phyloP scores from a whole-genome alignment of 1,140 invertebrate species.

The Ceratina calcarata region DNA sequence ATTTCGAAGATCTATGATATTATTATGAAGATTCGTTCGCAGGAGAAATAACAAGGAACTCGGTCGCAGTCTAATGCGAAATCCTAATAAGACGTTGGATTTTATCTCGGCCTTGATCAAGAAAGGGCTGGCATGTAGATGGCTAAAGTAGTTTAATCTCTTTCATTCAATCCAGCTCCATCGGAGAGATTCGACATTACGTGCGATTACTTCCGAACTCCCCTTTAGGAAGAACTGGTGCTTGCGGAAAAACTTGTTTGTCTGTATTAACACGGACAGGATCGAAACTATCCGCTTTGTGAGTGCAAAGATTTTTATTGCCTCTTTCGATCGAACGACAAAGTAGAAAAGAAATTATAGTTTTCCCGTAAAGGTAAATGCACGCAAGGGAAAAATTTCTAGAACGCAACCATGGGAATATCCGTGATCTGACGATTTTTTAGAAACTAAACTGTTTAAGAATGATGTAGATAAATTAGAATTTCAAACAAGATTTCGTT shows the following conservation, averaged over 20 bases:
- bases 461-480: too few relatives aligned
- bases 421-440: too few relatives aligned
- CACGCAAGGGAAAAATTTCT: too few relatives aligned
- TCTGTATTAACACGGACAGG: constrained; percentile 55
- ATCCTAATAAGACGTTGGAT: constrained; percentile 4
- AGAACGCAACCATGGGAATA: too few relatives aligned
- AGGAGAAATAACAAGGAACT: not conserved
- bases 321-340: not conserved
- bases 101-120: not conserved
- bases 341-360: not conserved
- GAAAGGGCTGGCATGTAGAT: constrained; percentile 1
- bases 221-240: constrained; percentile 35
- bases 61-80: not conserved
- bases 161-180: constrained; percentile 43
- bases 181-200: constrained; percentile 47
- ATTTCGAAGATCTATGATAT: not conserved
- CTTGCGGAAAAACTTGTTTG: constrained; percentile 49
- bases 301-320: constrained; percentile 27
- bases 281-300: constrained; percentile 24
- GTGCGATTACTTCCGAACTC: constrained; percentile 54
- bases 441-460: too few relatives aligned
- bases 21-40: not conserved
- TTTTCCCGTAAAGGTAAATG: constrained; percentile 5
- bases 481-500: too few relatives aligned
- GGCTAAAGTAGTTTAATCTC: constrained; percentile 51